These are phyloP conservation scores for Amphiura filiformis DNA, from an alignment of 35 echinoderm and acorn worm species.

Conservation along the genomic window DNA sequence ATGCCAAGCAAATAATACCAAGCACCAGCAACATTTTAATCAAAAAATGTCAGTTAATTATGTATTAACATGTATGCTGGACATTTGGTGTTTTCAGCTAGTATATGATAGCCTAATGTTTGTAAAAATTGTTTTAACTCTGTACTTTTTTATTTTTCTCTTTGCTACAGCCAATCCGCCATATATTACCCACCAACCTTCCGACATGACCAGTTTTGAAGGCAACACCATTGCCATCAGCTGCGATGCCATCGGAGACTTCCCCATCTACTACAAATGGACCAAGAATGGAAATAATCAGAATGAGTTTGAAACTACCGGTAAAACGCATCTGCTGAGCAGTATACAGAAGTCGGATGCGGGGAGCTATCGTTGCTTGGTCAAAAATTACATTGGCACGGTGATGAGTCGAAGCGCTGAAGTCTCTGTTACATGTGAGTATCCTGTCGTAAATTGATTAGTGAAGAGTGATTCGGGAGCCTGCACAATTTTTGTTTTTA, in stretches of 20 bases:
- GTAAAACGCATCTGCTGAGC: neutral
- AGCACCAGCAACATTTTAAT: too few species aligned
- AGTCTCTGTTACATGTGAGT: slow-evolving; percentile 68
- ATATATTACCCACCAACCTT: slow-evolving; percentile 45
- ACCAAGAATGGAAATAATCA: slow-evolving; percentile 32
- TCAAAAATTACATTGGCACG: slow-evolving; percentile 49
- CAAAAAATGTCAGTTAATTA: too few species aligned
- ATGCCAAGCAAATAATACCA: too few species aligned
- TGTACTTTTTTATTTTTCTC: neutral
- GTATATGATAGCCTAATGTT: too few species aligned
- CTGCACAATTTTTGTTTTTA: neutral
- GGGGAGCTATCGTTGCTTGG: slow-evolving; percentile 57
- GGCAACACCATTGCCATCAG: slow-evolving; percentile 36
- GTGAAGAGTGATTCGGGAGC: neutral
- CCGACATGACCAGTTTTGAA: slow-evolving; percentile 14
- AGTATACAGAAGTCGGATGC: slow-evolving; percentile 34
- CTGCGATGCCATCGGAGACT: slow-evolving; percentile 41
- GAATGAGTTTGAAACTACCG: neutral
- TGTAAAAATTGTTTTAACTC: neutral
- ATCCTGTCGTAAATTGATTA: neutral
- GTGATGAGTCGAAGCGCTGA: slow-evolving; percentile 64
- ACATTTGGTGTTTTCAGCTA: too few species aligned
- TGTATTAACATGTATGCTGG: too few species aligned
- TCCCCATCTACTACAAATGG: slow-evolving; percentile 60
- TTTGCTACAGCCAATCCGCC: slow-evolving; percentile 18